Base-by-base conservation (phyloP, 2,113 vertebrate species). In the Rhodinocichla rosea region DNA sequence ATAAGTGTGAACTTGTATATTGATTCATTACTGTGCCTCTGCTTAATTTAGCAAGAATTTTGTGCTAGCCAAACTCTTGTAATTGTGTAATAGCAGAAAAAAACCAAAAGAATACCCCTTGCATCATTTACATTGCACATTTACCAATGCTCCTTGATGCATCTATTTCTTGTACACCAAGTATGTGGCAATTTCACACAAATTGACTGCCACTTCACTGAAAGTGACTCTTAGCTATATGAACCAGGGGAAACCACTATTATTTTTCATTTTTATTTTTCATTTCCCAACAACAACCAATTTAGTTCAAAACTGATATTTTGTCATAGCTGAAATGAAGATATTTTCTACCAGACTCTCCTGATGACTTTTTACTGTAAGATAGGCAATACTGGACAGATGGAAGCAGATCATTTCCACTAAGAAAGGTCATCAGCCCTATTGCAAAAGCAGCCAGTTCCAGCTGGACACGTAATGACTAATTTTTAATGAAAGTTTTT, bases 181-280 rank as follows among this genome's bases (percentile, higher is more conserved):
- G 21, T 44, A 59, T 85, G 74, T 63, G 56, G 83, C 40, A 91
- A 88, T 94, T 95, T 96, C 87, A 55, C 63, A 89, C 65, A 24
- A 96, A 95, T 27, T 5, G 13, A 13, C 52, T 93, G 76, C 9
- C 47, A 69, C 59, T 87, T 85, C 37, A 89, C 69, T 75, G 83
- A 55, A 94, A 94, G 40, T 87, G 65, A 74, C 53, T 84, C 83
- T 47, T 80, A 74, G 55, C 52, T 94, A 5, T 50, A 65, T 57
- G 50, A 74, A 74, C n/a, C 32, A 60, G 33, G 69, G 49, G 79
- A 94, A 76, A 37, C 33, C 45, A 45, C 63, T 69, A 37, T 65
- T 87, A 49, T 15, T 96, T 90, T 90, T 73, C 9, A 87, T 96
- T 97, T 97, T 69, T 88, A 56, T 21, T 96, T 90, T 92, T 76